Conservation (phyloP, 2,797 vertebrate species). For the Orientallactaga sibirica region DNA sequence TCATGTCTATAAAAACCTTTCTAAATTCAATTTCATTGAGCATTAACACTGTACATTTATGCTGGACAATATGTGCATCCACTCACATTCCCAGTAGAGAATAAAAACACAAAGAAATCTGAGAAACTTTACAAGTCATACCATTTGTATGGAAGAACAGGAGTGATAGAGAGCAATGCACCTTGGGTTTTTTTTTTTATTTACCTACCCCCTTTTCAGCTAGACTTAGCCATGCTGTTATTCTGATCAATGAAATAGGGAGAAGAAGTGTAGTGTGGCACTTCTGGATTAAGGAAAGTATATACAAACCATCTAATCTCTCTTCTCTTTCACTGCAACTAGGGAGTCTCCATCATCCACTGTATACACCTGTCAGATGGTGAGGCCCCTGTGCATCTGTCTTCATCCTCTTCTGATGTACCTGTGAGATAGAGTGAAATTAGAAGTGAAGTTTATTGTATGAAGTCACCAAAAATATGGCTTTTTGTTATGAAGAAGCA, state of each 20-base stretch:
- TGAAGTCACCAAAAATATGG: background rate
- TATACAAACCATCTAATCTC: background rate
- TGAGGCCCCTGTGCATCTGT: background rate
- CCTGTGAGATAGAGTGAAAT: background rate
- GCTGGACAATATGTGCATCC: background rate
- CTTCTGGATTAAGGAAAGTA: background rate
- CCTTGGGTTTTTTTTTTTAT: background rate
- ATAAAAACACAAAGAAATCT: slow-evolving; percentile 9
- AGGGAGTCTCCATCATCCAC: background rate
- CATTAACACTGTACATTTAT: slow-evolving; percentile 37
- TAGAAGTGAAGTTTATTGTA: background rate
- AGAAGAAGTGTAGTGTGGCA: background rate
- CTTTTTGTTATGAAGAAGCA: slow-evolving; percentile 18
- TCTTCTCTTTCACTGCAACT: background rate
- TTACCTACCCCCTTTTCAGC: background rate
- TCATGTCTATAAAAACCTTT: background rate
- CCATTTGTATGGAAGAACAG: background rate
- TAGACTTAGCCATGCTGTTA: background rate
- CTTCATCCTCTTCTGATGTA: background rate
- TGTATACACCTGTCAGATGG: background rate
- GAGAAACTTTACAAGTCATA: background rate
- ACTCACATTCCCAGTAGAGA: background rate
- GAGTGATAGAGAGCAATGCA: background rate
- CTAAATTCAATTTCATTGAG: slow-evolving; percentile 52
- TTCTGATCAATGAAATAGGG: background rate